Base-by-base conservation (phyloP, 1,140 invertebrate species). In the Matsumurasca onukii region DNA sequence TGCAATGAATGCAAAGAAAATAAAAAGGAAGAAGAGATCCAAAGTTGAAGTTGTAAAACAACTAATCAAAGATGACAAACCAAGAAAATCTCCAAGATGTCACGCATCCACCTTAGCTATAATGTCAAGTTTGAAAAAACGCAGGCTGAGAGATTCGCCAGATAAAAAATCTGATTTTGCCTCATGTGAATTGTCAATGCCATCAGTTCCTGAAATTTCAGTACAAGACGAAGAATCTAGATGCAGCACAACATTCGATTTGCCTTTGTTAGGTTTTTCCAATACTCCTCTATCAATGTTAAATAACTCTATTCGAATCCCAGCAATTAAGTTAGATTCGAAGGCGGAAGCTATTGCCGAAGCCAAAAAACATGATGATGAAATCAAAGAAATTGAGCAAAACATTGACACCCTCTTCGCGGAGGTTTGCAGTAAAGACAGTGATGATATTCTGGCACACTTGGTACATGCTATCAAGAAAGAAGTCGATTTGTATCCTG, bases 91-190 rank as follows among this genome's bases (percentile, higher is more conserved):
- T 1, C 92, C 92, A 0, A 80, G 92, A 30, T 92, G 92, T 76
- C 92, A 94, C 75, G 91, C 91, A 0, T 92, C 91, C 0, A 94
- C 92, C 0, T 77, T 93, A 34, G 92, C 91, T 0, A 91, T 93
- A 66, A 85, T 94, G 69, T 89, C 88, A 65, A 86, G 86, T 61
- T 76, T 89, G 83, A 25, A 66, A 45, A 59, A 64, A 9, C 62
- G 72, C 9, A 39, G 69, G 20, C 52, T 63, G 30, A 62, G 48
- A 68, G 59, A 61, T 31, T 34, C 67, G 0, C 52, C 67, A 12
- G 30, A 67, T 12, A 49, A 51, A 52, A 59, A 29, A 59, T 59
- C 55, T 5, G 55, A 59, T 27, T 22, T 24, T 20, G 24, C 25
- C 25, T 13, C 24, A 24, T 5, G 24, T 59, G 55, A 59, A 29